phyloP scores from a whole-genome alignment of 2,888 invertebrate species.

The Xiphydria camelus region DNA sequence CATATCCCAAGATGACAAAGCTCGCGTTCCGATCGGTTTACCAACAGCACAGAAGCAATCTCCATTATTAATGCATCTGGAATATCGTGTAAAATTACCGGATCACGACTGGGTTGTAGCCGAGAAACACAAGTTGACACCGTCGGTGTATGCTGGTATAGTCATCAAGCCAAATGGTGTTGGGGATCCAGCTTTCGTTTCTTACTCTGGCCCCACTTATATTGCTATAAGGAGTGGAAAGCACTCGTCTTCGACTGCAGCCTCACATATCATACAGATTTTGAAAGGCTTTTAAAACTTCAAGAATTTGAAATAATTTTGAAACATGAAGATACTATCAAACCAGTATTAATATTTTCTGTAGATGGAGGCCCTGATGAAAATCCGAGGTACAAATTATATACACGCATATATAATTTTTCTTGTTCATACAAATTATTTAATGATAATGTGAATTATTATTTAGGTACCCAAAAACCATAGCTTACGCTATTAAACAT shows the following conservation, averaged over 20 bases:
- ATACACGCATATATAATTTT: no score
- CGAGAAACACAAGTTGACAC: conserved; percentile 39
- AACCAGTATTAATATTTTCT: conserved; percentile 41
- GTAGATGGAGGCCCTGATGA: conserved; percentile 37
- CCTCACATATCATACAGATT: no score
- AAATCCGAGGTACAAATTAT: conserved; percentile 31
- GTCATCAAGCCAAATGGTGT: conserved; percentile 29
- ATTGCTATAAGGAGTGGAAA: conserved; percentile 44
- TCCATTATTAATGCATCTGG: conserved; percentile 40
- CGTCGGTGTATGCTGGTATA: conserved; percentile 41
- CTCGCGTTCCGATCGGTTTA: conserved; percentile 48
- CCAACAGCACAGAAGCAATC: conserved; percentile 52
- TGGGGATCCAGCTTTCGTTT: conserved; percentile 42
- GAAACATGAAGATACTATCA: conserved; percentile 22
- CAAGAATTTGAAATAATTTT: conserved; percentile 26
- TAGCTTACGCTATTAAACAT: conserved; percentile 27
- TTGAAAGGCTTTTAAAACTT: conserved; percentile 26
- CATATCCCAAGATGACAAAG: conserved; percentile 45
- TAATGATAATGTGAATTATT: conserved; percentile 33
- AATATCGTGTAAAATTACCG: conserved; percentile 34
- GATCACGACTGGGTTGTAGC: conserved; percentile 46
- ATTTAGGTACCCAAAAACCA: conserved; percentile 33
- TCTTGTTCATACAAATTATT: no score
- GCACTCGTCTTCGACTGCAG: conserved; percentile 35
- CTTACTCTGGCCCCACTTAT: conserved; percentile 54